A percentile compares a stretch with the other conserved stretches of the same genome.
Conservation (phyloP, 2,888 invertebrate species). For the Deroplatys truncata region DNA sequence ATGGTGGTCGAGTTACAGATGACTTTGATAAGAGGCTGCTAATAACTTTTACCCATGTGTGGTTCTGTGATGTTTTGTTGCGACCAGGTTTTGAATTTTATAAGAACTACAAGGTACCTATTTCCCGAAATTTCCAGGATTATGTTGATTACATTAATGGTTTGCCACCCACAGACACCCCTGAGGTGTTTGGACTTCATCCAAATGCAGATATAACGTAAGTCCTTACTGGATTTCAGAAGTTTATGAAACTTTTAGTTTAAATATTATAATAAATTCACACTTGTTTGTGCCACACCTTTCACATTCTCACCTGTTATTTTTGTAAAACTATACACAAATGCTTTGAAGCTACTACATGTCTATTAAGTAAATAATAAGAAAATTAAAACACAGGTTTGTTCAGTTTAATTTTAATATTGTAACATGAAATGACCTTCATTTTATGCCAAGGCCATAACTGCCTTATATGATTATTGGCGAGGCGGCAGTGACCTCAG, state of each 20-base stretch:
- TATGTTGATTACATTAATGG: slow-evolving; percentile 85
- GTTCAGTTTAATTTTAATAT: no score
- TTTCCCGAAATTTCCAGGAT: slow-evolving; percentile 65
- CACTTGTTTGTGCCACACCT: no score
- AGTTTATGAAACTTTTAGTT: neutral
- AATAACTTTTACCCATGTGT: slow-evolving; percentile 89
- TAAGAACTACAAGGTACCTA: slow-evolving; percentile 87
- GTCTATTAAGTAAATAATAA: no score
- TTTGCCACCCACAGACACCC: slow-evolving; percentile 80
- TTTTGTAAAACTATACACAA: no score
- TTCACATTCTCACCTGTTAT: no score
- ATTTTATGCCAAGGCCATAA: no score
- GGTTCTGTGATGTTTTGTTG: slow-evolving; percentile 90
- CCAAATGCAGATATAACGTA: slow-evolving; percentile 94
- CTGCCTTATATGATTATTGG: no score
- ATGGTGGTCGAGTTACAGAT: slow-evolving; percentile 91
- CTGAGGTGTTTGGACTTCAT: slow-evolving; percentile 95
- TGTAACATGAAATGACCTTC: no score
- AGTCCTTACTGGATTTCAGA: slow-evolving; percentile 33
- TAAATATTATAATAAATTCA: neutral
- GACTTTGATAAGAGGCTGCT: slow-evolving; percentile 93
- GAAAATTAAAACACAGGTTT: no score
- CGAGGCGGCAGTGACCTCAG: no score
- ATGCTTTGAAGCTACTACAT: no score
- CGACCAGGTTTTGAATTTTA: slow-evolving; percentile 89